Evolutionary conservation across 1,140 invertebrate species (phyloP), one percentile per base, ranked within the genome.

Genomic region (Aphelenchoides fujianensis): DNA sequence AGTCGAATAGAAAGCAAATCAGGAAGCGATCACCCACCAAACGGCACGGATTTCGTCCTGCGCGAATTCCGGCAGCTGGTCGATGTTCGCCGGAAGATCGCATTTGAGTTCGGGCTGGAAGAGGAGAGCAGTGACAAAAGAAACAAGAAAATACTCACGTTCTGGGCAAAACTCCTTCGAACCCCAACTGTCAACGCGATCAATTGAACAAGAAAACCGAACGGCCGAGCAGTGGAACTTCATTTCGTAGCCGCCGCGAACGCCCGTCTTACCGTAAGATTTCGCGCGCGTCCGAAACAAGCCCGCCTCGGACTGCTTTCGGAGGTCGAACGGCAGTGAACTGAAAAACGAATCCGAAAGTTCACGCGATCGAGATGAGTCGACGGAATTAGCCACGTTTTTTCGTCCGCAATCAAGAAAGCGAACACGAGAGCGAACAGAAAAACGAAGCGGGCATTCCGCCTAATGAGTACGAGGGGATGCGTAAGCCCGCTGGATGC

Each of bases 21-120:
- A 7, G 30, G 28, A 1, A 1, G 28, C 34, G n/a, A 16, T 55
- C 3, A 76, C 16, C 53, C 37, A 79, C 78, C 78, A 79, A 66
- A 79, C 78, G 48, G 79, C 62, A 28, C 76, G 48, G 32, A 79
- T 61, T 53, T 79, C 78, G 57, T 79, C 78, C 69, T 79, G 78
- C 19, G 78, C 78, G 72, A 79, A 79, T 61, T 76, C 77, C n/a
- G 78, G 78, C 54, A 79, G 48, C 30, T 61, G 52, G 59, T 69
- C 31, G 48, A 82, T 61, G 53, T 79, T 76, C 12, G 32, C 41
- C 23, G 78, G 78, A n/a, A 82, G 69, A 16, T 71, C 78, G 64
- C 78, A 79, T 53, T 81, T 48, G 12, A 48, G 41, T 48, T 48
- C 41, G 12, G 41, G 23, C 41, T 48, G 41, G 12, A 16, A 48